Conservation (phyloP, 2,888 invertebrate species). For the Ormyrus nitidulus region DNA sequence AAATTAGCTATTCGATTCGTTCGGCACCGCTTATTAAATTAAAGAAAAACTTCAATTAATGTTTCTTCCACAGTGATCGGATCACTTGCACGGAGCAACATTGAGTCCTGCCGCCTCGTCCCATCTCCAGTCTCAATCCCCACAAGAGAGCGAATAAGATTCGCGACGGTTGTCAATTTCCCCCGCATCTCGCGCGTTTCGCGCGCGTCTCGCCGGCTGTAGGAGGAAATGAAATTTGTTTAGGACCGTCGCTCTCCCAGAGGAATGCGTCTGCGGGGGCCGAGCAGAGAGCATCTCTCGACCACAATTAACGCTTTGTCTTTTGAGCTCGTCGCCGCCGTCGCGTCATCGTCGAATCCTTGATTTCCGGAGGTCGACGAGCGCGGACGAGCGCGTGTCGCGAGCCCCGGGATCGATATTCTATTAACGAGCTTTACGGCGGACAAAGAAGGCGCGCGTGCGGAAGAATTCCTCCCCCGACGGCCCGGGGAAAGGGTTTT, state of each 20-base stretch:
- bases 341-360: neutral
- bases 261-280: neutral
- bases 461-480: conserved; percentile 28
- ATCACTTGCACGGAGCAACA: too few relatives aligned
- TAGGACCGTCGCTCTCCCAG: conserved; percentile 21
- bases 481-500: neutral
- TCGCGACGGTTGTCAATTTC: too few relatives aligned
- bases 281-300: neutral
- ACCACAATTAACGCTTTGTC: conserved; percentile 45
- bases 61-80: too few relatives aligned
- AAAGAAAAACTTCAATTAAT: too few relatives aligned
- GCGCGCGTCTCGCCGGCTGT: neutral
- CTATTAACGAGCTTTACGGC: conserved; percentile 52
- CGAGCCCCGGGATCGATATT: conserved; percentile 43
- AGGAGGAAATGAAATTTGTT: conserved; percentile 50
- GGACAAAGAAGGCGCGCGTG: conserved; percentile 43
- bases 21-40: too few relatives aligned
- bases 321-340: conserved; percentile 11
- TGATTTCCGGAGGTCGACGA: neutral
- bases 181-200: too few relatives aligned
- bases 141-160: too few relatives aligned
- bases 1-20: too few relatives aligned
- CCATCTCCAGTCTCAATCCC: too few relatives aligned
- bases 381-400: neutral
- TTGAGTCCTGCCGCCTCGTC: too few relatives aligned